Conservation (phyloP, 2,797 vertebrate genomes). For the Xyrichtys novacula region DNA sequence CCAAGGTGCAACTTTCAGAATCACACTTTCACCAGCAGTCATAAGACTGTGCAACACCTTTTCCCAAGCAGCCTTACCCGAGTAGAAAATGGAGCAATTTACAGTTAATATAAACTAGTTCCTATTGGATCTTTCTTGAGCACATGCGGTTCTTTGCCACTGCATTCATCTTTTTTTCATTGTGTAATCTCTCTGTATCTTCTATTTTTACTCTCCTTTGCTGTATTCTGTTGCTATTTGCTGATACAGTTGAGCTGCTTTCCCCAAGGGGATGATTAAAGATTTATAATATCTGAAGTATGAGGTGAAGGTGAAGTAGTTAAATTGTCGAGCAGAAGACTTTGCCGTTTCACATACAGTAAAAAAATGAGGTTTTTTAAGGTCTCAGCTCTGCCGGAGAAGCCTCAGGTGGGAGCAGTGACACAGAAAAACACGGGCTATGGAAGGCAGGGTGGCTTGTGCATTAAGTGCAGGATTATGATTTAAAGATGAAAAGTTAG, state of each 20-base stretch:
- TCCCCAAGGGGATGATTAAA: constrained; percentile 40
- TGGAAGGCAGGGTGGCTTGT: constrained; percentile 11
- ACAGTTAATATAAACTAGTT: background rate
- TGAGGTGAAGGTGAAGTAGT: constrained; percentile 35
- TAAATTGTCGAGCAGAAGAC: constrained; percentile 19
- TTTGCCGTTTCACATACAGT: constrained; percentile 10
- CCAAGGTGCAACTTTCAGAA: constrained; percentile 23
- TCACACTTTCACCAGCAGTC: constrained; percentile 35
- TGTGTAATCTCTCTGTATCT: background rate
- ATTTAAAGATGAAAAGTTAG: constrained; percentile 34
- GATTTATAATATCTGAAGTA: constrained; percentile 37
- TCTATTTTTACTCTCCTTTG: background rate
- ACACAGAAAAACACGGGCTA: constrained; percentile 22
- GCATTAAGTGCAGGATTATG: constrained; percentile 24
- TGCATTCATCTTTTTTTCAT: background rate
- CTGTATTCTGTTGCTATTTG: constrained; percentile 33
- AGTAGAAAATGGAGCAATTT: background rate
- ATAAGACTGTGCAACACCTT: constrained; percentile 1
- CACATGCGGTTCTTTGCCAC: background rate
- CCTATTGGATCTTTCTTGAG: background rate
- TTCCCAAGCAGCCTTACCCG: background rate
- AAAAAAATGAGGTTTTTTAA: constrained; percentile 6
- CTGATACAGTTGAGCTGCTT: constrained; percentile 15
- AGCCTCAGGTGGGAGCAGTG: constrained; percentile 46
- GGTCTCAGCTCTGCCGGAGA: constrained; percentile 17